Evolutionary conservation across 2,113 vertebrate genomes (phyloP), one percentile per base, ranked within the genome.

Genomic region (Thamnophis sirtalis): DNA sequence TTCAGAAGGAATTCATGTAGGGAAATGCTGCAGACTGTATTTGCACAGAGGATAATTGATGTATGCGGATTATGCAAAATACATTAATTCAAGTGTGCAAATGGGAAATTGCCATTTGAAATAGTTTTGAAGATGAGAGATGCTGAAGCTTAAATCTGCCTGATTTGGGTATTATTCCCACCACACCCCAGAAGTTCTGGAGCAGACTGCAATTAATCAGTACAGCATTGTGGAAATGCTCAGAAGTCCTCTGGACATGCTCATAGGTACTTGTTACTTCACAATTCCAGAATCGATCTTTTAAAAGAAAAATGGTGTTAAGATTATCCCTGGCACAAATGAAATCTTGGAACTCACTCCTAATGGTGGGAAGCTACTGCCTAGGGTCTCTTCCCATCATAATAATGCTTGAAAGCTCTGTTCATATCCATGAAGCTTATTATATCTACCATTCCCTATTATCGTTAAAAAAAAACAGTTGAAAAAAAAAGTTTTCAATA

Each of bases 41-140:
- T 92, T 89, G 88, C 88, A 86, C 88, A 86, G 43, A 89, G 55
- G 55, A 89, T 92, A 92, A 92, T 86, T 89, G 88, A 63, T 92
- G 49, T 43, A 33, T 86, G 54, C 2, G 48, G 49, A 60, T 92
- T 85, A 86, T 92, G 80, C 48, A 53, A 92, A 85, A 63, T 49
- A 33, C 54, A 89, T 85, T 86, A 60, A 86, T 63, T 92, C n/a
- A 58, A 26, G 28, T 50, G 38, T 58, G 63, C 87, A 84, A 84
- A 89, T 89, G 55, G 87, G 54, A 89, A 89, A 50, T 49, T 28
- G 55, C 48, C n/a, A 86, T 38, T 56, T 10, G 9, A n/a, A 28
- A 53, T 38, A 26, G 58, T 51, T 28, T 13, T 38, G 22, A 38
- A 24, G 53, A 63, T 60, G 21, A 38, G 87, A 53, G 24, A 3